These are phyloP conservation scores for Hydropotes inermis DNA, from an alignment of 2,113 vertebrate species.

Conservation along the genomic window DNA sequence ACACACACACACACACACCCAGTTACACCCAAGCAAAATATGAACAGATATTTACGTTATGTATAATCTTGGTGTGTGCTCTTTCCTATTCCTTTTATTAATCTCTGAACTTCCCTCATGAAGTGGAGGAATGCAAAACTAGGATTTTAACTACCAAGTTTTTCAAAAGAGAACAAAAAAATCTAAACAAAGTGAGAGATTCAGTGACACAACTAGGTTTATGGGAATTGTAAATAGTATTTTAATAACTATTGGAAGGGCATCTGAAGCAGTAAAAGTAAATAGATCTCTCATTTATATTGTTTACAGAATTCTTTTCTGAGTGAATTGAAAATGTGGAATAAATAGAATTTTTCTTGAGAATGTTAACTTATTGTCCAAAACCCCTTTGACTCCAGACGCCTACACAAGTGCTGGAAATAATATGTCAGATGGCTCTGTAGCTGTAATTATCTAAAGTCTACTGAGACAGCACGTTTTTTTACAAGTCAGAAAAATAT, in stretches of 20 bases:
- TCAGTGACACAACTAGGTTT: neutral
- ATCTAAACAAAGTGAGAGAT: neutral
- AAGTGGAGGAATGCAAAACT: neutral
- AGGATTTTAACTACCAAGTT: neutral
- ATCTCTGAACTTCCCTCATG: neutral
- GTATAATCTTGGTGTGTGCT: neutral
- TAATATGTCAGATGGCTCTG: neutral
- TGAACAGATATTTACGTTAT: neutral
- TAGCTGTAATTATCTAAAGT: neutral
- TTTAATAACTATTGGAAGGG: neutral
- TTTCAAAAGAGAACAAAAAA: neutral
- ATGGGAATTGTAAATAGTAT: neutral
- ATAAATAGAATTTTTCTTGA: neutral
- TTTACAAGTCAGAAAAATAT: neutral
- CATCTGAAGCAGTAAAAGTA: neutral
- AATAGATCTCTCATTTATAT: neutral
- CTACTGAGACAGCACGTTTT: neutral
- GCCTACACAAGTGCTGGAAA: neutral
- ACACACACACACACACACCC: neutral
- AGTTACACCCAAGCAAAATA: neutral
- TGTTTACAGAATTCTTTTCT: slow-evolving; percentile 10
- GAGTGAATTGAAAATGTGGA: neutral
- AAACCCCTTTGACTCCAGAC: neutral
- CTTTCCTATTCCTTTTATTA: neutral
- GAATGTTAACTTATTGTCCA: neutral